These are phyloP conservation scores for Tineola bisselliella DNA, from an alignment of 2,888 invertebrate genomes.

Conservation along the genomic window DNA sequence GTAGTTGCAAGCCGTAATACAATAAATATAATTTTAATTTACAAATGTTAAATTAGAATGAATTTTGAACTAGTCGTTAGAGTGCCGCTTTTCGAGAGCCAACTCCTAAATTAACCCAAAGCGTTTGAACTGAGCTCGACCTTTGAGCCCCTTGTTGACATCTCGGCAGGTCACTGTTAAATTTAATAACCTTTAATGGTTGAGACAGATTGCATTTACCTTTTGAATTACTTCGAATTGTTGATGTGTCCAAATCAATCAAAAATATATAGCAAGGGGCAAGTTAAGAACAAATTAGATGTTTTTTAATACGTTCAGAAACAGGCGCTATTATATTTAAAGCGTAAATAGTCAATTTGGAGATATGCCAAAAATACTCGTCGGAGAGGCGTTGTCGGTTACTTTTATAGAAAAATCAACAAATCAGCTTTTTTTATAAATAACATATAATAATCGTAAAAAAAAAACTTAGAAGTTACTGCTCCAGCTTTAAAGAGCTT, in stretches of 20 bases:
- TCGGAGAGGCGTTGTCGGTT: neutral
- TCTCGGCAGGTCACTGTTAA: neutral
- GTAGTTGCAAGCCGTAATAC: too few relatives aligned
- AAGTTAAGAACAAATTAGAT: too few relatives aligned
- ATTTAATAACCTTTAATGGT: neutral
- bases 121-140: slow-evolving; percentile 11
- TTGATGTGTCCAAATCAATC: neutral
- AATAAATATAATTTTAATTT: too few relatives aligned
- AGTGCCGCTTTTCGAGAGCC: neutral
- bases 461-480: too few relatives aligned
- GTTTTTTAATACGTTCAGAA: too few relatives aligned
- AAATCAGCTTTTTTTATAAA: too few relatives aligned
- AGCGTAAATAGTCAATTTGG: neutral
- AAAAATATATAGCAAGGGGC: too few relatives aligned
- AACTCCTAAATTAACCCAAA: slow-evolving; percentile 3
- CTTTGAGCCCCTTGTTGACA: slow-evolving; percentile 9
- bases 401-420: neutral
- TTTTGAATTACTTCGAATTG: neutral
- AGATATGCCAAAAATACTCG: neutral
- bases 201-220: neutral
- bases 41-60: neutral
- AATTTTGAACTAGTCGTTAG: neutral
- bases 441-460: too few relatives aligned
- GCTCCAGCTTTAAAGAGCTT: too few relatives aligned
- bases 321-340: neutral